Conservation (phyloP, 2,797 vertebrate genomes). For the Mareca penelope region DNA sequence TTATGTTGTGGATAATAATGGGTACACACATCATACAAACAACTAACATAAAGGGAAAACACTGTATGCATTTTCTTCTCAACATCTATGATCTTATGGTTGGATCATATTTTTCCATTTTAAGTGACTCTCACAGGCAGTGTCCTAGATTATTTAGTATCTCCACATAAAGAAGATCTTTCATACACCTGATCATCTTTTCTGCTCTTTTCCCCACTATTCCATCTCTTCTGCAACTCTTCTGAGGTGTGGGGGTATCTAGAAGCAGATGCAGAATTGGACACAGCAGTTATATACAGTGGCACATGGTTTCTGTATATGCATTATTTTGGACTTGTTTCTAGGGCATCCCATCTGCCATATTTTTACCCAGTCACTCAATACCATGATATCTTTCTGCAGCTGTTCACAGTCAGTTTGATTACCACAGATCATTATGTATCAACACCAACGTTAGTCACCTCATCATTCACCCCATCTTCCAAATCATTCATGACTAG, state of each 20-base stretch:
- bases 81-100: not conserved
- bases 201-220: not conserved
- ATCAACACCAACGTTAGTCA: not conserved
- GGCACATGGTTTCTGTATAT: conserved; percentile 41
- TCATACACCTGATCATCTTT: not conserved
- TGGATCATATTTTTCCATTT: not conserved
- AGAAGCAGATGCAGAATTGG: not conserved
- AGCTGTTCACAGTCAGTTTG: conserved; percentile 57
- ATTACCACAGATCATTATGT: conserved; percentile 46
- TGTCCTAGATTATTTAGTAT: not conserved
- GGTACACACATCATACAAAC: no score
- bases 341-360: conserved; percentile 40
- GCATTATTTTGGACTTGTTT: not conserved
- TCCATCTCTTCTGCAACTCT: not conserved
- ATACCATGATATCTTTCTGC: not conserved
- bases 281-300: not conserved
- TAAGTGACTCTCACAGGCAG: not conserved
- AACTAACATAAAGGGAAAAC: not conserved
- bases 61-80: not conserved
- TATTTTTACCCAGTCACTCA: not conserved
- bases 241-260: not conserved
- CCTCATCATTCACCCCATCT: conserved; percentile 2
- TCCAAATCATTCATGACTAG: not conserved
- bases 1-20: not conserved
- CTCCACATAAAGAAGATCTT: not conserved